A percentile compares a stretch with the other conserved stretches of the same genome.
Evolutionary conservation across 2,888 invertebrate genomes (phyloP).

Genomic region (Heliconius cydno): DNA sequence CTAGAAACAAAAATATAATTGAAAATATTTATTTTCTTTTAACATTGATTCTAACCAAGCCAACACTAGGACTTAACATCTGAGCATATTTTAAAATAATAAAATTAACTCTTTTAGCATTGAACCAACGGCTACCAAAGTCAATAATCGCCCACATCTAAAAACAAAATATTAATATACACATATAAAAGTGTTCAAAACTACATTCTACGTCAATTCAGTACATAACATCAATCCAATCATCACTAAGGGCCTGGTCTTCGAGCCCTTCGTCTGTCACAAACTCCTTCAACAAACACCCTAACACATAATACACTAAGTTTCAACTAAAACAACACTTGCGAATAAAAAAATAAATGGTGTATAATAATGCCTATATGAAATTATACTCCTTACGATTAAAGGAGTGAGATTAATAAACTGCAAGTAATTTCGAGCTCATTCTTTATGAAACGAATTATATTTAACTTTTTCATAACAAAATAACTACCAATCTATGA

Average conservation of each 20-base stretch:
- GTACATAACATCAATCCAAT: constrained; percentile 18
- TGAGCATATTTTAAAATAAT: neutral
- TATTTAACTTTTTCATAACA: neutral
- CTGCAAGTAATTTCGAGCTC: neutral
- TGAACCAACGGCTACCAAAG: neutral
- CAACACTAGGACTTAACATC: neutral
- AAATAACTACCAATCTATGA: neutral
- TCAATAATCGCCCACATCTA: constrained; percentile 21
- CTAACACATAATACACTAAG: constrained; percentile 26
- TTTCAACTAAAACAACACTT: constrained; percentile 38
- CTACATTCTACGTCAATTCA: constrained; percentile 26
- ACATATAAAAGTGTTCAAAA: constrained; percentile 35
- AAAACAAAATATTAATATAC: constrained; percentile 20
- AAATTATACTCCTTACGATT: constrained; percentile 26
- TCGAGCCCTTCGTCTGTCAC: neutral
- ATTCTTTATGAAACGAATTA: neutral
- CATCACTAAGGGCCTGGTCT: neutral
- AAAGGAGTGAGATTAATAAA: constrained; percentile 23
- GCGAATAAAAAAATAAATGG: constrained; percentile 34
- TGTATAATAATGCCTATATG: constrained; percentile 26
- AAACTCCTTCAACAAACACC: constrained; percentile 19
- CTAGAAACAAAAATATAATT: neutral
- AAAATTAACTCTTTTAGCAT: neutral
- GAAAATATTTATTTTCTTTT: neutral
- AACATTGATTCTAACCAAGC: neutral